phyloP scores from a whole-genome alignment of 2,113 vertebrate genomes.

The Capreolus pygargus region DNA sequence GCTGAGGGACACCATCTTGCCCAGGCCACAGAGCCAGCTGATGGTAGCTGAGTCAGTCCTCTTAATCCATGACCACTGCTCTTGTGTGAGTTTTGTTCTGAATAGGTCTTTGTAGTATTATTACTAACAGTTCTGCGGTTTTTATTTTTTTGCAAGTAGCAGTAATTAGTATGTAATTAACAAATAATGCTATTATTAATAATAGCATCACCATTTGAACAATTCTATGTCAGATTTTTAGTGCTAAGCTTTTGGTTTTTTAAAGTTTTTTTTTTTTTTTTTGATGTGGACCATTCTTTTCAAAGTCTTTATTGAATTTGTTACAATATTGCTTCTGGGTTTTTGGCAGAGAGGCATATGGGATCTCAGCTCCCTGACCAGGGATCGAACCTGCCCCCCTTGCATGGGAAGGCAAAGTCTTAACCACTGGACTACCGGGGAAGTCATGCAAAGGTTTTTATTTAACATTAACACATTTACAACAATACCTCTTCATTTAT shows the following conservation, averaged over 20 bases:
- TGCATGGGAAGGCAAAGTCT: not conserved
- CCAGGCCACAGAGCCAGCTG: no score
- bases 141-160: not conserved
- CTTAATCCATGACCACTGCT: not conserved
- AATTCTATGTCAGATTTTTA: not conserved
- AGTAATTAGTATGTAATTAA: not conserved
- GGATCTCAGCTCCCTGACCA: not conserved
- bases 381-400: not conserved
- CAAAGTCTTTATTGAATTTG: not conserved
- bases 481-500: not conserved
- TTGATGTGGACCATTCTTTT: not conserved
- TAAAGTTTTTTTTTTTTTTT: rapidly evolving
- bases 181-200: not conserved
- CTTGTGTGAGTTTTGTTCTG: not conserved
- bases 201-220: not conserved
- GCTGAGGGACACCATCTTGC: not conserved
- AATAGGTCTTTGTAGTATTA: not conserved
- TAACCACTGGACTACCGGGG: not conserved
- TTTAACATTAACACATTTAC: not conserved
- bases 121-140: not conserved
- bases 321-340: not conserved
- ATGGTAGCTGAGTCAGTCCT: not conserved
- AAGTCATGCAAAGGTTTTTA: not conserved
- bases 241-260: not conserved
- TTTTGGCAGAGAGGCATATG: not conserved